A percentile compares a stretch with the other conserved stretches of the same genome.
Conservation (phyloP, 2,113 vertebrate genomes). For the Ciconia maguari region DNA sequence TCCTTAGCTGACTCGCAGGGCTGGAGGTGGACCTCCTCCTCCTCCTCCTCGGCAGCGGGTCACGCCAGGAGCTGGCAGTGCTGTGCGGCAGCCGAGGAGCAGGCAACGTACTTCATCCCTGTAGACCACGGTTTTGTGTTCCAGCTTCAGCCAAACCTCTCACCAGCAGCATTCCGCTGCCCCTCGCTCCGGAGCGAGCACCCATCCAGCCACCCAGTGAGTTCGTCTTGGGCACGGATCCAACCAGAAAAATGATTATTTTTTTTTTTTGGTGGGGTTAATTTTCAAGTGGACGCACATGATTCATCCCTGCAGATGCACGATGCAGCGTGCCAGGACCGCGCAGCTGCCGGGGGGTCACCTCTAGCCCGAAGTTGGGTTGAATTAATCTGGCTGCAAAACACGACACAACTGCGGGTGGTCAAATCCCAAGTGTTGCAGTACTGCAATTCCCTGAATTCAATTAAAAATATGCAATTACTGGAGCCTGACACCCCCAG, state of each 20-base stretch:
- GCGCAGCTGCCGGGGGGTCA: background rate
- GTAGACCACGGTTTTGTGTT: accelerated
- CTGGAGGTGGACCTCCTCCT: background rate
- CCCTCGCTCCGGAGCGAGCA: background rate
- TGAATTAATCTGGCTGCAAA: background rate
- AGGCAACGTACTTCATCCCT: background rate
- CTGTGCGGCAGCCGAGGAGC: background rate
- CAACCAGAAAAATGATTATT: background rate
- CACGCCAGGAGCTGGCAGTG: background rate
- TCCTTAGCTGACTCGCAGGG: background rate
- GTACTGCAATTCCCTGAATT: background rate
- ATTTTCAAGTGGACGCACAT: background rate
- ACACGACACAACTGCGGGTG: accelerated
- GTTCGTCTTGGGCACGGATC: accelerated
- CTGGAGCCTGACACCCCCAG: background rate
- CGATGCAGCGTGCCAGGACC: accelerated
- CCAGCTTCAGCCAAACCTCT: background rate
- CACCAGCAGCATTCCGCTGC: background rate
- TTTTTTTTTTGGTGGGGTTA: accelerated
- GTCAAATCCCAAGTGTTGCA: accelerated
- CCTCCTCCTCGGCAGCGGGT: background rate
- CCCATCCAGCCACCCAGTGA: background rate
- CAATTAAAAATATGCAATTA: background rate
- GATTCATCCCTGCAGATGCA: background rate
- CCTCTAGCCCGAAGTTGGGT: background rate